phyloP scores from a whole-genome alignment of 2,888 invertebrate species.

The Ennomos fuscantarius region DNA sequence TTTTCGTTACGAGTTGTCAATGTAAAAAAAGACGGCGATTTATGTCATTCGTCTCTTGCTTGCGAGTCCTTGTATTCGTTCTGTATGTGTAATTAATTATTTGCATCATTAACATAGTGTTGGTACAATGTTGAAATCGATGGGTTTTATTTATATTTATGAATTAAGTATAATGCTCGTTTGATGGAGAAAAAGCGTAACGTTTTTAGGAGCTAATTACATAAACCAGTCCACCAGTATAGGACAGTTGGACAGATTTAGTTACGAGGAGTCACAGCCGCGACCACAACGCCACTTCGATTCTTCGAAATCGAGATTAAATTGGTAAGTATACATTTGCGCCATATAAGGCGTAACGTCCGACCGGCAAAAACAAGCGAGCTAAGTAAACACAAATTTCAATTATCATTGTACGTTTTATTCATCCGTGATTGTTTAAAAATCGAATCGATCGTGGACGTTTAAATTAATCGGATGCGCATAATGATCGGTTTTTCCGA shows the following conservation, averaged over 20 bases:
- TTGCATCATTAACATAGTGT: constrained; percentile 38
- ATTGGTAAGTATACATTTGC: constrained; percentile 75
- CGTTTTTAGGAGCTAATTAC: constrained; percentile 56
- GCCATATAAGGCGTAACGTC: constrained; percentile 69
- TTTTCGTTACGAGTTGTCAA: constrained; percentile 67
- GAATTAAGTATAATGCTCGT: constrained; percentile 38
- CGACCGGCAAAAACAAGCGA: constrained; percentile 63
- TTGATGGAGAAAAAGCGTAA: constrained; percentile 48
- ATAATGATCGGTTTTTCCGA: constrained; percentile 78
- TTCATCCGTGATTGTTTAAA: constrained; percentile 75
- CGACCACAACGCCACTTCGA: constrained; percentile 58
- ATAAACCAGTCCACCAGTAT: constrained; percentile 59
- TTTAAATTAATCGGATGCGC: constrained; percentile 78
- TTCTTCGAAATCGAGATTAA: constrained; percentile 72
- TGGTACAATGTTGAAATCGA: constrained; percentile 35
- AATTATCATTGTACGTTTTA: constrained; percentile 81
- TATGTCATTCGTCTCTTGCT: constrained; percentile 50
- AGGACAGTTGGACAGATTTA: constrained; percentile 50
- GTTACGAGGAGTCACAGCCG: constrained; percentile 23
- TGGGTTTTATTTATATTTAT: constrained; percentile 49
- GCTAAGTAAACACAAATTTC: constrained; percentile 82
- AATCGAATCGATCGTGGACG: constrained; percentile 56
- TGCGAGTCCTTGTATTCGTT: constrained; percentile 30
- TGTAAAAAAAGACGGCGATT: constrained; percentile 61
- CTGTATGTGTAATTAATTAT: constrained; percentile 49